A percentile compares a stretch with the other conserved stretches of the same genome.
Conservation (phyloP, 2,113 vertebrate species). For the Salvelinus sp. region DNA sequence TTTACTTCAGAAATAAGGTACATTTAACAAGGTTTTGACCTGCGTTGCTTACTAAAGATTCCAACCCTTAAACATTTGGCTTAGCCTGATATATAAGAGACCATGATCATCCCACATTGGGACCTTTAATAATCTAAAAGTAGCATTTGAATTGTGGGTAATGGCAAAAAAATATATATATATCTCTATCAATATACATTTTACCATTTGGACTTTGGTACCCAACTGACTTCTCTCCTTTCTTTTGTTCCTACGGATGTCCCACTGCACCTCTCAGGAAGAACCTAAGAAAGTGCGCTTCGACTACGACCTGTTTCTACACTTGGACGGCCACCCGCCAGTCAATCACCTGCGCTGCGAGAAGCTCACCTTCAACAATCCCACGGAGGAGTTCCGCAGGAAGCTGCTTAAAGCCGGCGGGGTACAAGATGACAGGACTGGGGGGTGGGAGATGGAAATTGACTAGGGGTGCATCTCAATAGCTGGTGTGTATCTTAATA, state of each 20-base stretch:
- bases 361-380: constrained; percentile 99
- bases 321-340: constrained; percentile 95
- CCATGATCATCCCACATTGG: too few species aligned
- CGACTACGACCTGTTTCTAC: constrained; percentile 96
- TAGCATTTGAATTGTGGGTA: too few species aligned
- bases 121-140: too few species aligned
- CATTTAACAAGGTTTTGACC: background rate
- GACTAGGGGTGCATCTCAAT: background rate
- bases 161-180: too few species aligned
- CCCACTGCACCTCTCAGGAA: constrained; percentile 76
- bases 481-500: background rate
- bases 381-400: constrained; percentile 94
- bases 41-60: background rate
- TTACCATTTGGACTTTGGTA: too few species aligned
- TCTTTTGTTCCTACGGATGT: background rate
- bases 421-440: constrained; percentile 67
- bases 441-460: background rate
- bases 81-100: background rate
- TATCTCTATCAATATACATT: too few species aligned
- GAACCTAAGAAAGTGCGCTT: constrained; percentile 96
- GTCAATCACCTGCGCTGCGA: constrained; percentile 98
- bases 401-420: constrained; percentile 95
- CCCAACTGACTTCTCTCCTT: too few species aligned
- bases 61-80: background rate
- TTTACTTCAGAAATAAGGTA: constrained; percentile 99